Base-by-base conservation (phyloP, 2,888 invertebrate species). In the Hyposoter dolosus region DNA sequence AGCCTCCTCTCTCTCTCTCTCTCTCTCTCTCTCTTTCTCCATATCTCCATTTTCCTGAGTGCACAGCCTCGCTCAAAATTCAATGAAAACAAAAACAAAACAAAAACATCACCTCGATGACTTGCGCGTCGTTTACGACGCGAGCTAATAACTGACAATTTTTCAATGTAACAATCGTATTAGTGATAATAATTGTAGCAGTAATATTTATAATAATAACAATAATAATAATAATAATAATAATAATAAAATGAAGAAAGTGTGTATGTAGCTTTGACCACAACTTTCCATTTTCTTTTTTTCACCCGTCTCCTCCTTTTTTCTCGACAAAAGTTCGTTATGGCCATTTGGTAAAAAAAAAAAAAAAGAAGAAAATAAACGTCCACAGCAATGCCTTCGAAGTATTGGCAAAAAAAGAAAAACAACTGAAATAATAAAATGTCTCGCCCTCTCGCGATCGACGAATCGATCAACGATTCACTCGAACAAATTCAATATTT, bases 21-120 rank as follows among this genome's bases (percentile, higher is more conserved):
- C 69, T 74, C 65, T 35, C 23, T 35, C 0, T 74, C 69, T 78
- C 63, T 43, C 28, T 75, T 19, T 43, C 68, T n/a, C 40, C 82
- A 35, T 78, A 28, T 68, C 78, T 80, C 75, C 19, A 66, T 53
- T 81, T 66, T 79, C 68, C 66, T 56, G 76, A 83, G 77, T 83
- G 83, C 85, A 86, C 85, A 86, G 85, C 85, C 85, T 83, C 82
- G 85, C 85, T 85, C 85, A 71, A 60, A 60, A 82, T 43, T 66
- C 28, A 50, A 81, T 66, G 28, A 71, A 81, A 81, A 77, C 71
- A 45, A 77, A 43, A 28, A 43, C 66, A 40, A 19, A 63, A 50
- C n/a, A 60, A 45, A 45, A 69, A 71, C 40, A 80, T 47, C 35
- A 68, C 78, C 82, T 85, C 79, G 69, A 75, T 79, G 72, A 84